Evolutionary conservation across 2,888 invertebrate genomes (phyloP), one percentile per base, ranked within the genome.

Genomic region (Mellilla xanthometata): DNA sequence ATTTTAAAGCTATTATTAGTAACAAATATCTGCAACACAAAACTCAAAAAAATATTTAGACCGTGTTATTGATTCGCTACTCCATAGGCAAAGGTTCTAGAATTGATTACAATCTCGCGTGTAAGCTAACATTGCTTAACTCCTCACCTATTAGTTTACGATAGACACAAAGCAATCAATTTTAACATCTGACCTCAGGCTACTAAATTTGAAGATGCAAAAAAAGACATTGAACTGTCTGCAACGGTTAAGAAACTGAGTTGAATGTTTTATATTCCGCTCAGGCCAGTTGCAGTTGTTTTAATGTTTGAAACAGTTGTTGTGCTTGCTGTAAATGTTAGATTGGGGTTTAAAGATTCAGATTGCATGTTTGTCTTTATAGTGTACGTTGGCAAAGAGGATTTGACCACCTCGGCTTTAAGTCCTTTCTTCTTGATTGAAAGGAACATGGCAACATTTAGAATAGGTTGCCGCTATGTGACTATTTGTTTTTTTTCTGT

Each of bases 181-280:
- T 46, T 40, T 27, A 36, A 33, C 19, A 22, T 32, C 28, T 41
- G 23, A 47, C 47, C 47, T 41, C 41, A 40, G 40, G 40, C n/a
- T 40, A 30, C 30, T 39, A 35, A 39, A 30, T n/a, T 35, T 22
- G 27, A 28, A 51, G 46, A 53, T 46, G 9, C 34, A 46, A 48
- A 49, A 44, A 43, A 32, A 49, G 30, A 35, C 47, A 50, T 41
- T 46, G 28, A 45, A 39, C 44, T 33, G 31, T 19, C 36, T 35
- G 12, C 38, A 23, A 30, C 31, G 3, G 26, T 23, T 11, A 48
- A 50, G 50, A 53, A 61, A 49, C 42, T 30, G 10, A 40, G 33
- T 11, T 52, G 9, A 12, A 35, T 31, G 35, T 26, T 49, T 54
- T 24, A 38, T 54, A 51, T 55, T 59, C 49, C 32, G 24, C 5